Conservation (phyloP, 2,888 invertebrate species). For the Drosophila mimica region DNA sequence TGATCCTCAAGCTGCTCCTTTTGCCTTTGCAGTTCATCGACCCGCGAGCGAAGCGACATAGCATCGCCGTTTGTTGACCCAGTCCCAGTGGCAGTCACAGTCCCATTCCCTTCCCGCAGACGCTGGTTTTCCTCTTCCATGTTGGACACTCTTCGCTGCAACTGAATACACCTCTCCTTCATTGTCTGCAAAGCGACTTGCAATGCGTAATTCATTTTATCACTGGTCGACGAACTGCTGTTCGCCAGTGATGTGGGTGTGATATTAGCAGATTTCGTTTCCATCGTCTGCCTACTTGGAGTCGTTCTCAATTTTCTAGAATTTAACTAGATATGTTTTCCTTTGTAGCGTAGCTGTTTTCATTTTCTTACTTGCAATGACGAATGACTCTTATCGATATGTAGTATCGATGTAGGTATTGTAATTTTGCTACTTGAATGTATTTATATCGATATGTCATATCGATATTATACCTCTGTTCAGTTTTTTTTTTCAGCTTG, state of each 20-base stretch:
- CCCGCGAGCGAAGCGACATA: constrained; percentile 87
- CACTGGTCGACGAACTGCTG: constrained; percentile 26
- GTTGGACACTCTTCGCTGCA: constrained; percentile 89
- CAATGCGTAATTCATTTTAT: constrained; percentile 82
- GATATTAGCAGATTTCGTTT: constrained; percentile 28
- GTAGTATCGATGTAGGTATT: constrained; percentile 16
- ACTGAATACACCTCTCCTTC: constrained; percentile 91
- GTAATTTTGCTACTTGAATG: neutral
- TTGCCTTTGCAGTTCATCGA: constrained; percentile 90
- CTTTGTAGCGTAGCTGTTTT: constrained; percentile 38
- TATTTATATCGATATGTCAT: constrained; percentile 20
- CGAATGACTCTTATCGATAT: constrained; percentile 34
- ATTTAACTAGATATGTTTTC: constrained; percentile 23
- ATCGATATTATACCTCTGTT: constrained; percentile 18
- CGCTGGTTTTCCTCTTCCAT: constrained; percentile 92
- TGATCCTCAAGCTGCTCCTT: constrained; percentile 92
- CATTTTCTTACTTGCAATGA: constrained; percentile 30
- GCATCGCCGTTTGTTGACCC: constrained; percentile 61
- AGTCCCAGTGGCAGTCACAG: neutral
- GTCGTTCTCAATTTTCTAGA: neutral
- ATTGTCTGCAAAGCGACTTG: constrained; percentile 92
- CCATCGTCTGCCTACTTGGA: constrained; percentile 38
- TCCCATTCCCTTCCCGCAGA: constrained; percentile 83
- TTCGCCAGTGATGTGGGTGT: constrained; percentile 18
- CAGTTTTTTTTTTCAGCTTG: neutral